Base-by-base conservation (phyloP, 2,113 vertebrate species). In the Callithrix jacchus region DNA sequence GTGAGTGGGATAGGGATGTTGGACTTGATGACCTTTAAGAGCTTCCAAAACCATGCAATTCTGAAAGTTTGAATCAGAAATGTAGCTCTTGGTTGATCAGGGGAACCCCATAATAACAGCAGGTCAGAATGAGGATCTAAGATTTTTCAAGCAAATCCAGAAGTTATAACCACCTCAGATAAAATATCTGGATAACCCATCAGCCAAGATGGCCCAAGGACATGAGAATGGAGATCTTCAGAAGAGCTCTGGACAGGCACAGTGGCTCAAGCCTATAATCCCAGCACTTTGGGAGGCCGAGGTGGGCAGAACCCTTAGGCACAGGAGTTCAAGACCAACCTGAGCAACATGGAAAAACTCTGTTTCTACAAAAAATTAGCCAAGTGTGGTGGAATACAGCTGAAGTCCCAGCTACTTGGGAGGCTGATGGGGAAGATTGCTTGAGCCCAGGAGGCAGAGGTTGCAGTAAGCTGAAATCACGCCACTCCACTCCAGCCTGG, bases 121-220 rank as follows among this genome's bases (percentile, higher is more conserved):
- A 92, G 74, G 52, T 85, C 66, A 97, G 87, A 98, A 98, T 96
- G 92, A 97, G 97, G 97, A 98, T 96, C 92, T 97, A 97, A 93
- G 95, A 77, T 49, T 94, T 93, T 96, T 95, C 49, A 89, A 49
- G 64, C 86, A 96, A 97, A 97, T 88, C 70, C 49, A 96, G 92
- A 96, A 97, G 58, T 85, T 94, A 54, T 40, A 68, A 93, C 77
- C 11, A 73, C 54, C 37, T 92, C 40, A 56, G 40, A 40, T 81
- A 92, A 95, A 71, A 96, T 95, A 93, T 93, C 25, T 32, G 71
- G 92, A 76, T 47, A 90, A 77, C 4, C 23, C 61, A 54, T 61
- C 80, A 87, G 87, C 58, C 91, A 91, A 95, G 79, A 68, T 74
- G 49, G 18, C 13, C 81, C 23, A 9, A 54, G 40, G n/a, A 35